These are phyloP conservation scores for Brachionus paranguensis DNA, from an alignment of 1,140 invertebrate species.

Conservation along the genomic window DNA sequence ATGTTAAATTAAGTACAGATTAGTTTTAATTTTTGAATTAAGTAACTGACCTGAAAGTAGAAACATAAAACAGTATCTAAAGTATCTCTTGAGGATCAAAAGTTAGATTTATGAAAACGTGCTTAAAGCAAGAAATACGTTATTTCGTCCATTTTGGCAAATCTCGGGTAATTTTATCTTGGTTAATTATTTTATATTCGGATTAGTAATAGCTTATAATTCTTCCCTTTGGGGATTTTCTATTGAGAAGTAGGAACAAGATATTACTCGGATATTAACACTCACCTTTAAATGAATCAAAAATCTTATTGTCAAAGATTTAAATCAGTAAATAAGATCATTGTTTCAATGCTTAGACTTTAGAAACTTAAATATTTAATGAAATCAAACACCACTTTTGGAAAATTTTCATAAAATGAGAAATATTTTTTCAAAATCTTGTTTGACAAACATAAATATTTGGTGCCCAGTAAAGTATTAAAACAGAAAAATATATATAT, in stretches of 20 bases:
- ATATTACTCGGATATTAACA: neutral
- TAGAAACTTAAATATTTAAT: conserved; percentile 21
- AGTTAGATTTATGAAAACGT: neutral
- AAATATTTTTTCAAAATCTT: neutral
- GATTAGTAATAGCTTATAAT: conserved; percentile 20
- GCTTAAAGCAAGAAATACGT: neutral
- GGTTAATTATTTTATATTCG: conserved; percentile 3
- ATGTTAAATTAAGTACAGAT: neutral
- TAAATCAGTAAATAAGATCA: conserved; percentile 13
- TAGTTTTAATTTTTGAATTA: neutral
- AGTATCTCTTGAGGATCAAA: conserved; percentile 10
- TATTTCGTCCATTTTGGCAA: neutral
- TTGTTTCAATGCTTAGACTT: neutral
- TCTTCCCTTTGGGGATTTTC: conserved; percentile 5
- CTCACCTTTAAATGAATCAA: neutral
- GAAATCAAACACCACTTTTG: conserved; percentile 28
- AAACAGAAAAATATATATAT: conserved; percentile 18
- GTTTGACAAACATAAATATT: conserved; percentile 31
- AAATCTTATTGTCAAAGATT: conserved; percentile 27
- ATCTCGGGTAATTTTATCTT: conserved; percentile 9
- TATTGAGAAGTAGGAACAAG: neutral
- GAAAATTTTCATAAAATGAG: neutral
- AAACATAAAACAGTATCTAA: neutral
- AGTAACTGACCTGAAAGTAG: conserved; percentile 16
- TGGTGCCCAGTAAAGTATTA: neutral